Evolutionary conservation across 2,113 vertebrate species (phyloP).

Genomic region (Solenodon paradoxus): DNA sequence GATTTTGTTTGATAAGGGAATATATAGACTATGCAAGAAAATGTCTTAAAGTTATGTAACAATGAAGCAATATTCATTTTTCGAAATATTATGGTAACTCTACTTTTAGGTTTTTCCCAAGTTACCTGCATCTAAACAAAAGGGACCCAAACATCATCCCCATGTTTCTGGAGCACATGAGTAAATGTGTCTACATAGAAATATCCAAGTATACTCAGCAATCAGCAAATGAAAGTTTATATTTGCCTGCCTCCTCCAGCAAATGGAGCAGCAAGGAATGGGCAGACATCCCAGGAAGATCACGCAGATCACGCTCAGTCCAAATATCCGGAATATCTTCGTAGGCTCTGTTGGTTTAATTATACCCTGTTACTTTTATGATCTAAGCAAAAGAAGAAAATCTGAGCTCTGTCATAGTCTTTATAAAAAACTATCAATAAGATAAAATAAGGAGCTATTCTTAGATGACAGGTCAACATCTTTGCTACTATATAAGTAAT

Average conservation of each 20-base stretch:
- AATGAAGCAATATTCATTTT: neutral
- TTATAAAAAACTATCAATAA: neutral
- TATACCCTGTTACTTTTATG: constrained; percentile 57
- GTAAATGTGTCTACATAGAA: constrained; percentile 26
- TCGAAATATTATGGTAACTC: neutral
- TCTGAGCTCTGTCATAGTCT: neutral
- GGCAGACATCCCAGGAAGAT: constrained; percentile 69
- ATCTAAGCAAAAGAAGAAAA: neutral
- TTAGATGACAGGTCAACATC: constrained; percentile 8
- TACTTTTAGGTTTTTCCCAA: neutral
- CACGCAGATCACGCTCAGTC: constrained; percentile 17
- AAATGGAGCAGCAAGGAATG: constrained; percentile 57
- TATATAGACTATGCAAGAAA: neutral
- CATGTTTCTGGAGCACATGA: neutral
- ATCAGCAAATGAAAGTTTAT: constrained; percentile 4
- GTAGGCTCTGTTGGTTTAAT: constrained; percentile 72
- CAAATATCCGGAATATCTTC: constrained; percentile 68
- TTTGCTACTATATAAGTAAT: neutral
- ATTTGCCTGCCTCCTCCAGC: constrained; percentile 75
- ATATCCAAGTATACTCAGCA: constrained; percentile 13
- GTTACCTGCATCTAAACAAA: neutral
- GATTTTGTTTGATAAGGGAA: constrained; percentile 1
- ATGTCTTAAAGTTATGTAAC: neutral
- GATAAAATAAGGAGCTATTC: neutral
- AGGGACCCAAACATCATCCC: neutral